Base-by-base conservation (phyloP, 2,888 invertebrate species). In the Chirona hameri region DNA sequence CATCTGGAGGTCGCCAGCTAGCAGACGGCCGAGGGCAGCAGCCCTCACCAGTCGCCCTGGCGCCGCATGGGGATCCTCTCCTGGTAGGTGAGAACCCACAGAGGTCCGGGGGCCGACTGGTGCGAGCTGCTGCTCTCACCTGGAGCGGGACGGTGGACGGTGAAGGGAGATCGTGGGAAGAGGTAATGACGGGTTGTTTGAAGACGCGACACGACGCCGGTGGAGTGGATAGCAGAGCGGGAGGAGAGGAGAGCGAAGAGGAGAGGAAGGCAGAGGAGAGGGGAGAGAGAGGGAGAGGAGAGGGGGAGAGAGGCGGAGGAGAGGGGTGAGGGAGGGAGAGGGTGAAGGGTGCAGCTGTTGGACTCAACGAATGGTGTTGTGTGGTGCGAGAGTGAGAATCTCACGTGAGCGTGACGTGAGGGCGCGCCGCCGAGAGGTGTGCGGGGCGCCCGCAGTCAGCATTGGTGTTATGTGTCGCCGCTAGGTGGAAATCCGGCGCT, bases 51-150 rank as follows among this genome's bases (percentile, higher is more conserved):
- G 24, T 76, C 76, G 46, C 76, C 76, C 39, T 76, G 76, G 76
- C 76, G 76, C 10, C 76, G 76, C 31, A 76, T 76, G 76, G 76
- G 76, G 21, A 76, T 76, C 39, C 76, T 76, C 31, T 76, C 76
- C 24, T 76, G 76, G 76, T 76, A 31, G 72, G 15, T 27, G 65
- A 9, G 60, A 3, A 21, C 15, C 39, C n/a, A 0, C n/a, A 24
- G 18, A 9, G 27, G 69, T 29, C 29, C 9, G 27, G 27, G 29
- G 21, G 69, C 7, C 0, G 27, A 15, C 31, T 18, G 72, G 72
- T 72, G 72, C 29, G 72, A 18, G 18, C 18, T 7, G 31, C 31
- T 2, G 72, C 18, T 27, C 27, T 29, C 18, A 31, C 9, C 18
- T 27, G 31, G 72, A 14, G 3, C 18, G 39, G 14, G 72, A 27